phyloP scores from a whole-genome alignment of 2,113 vertebrate genomes.

The Bothrops jararaca region DNA sequence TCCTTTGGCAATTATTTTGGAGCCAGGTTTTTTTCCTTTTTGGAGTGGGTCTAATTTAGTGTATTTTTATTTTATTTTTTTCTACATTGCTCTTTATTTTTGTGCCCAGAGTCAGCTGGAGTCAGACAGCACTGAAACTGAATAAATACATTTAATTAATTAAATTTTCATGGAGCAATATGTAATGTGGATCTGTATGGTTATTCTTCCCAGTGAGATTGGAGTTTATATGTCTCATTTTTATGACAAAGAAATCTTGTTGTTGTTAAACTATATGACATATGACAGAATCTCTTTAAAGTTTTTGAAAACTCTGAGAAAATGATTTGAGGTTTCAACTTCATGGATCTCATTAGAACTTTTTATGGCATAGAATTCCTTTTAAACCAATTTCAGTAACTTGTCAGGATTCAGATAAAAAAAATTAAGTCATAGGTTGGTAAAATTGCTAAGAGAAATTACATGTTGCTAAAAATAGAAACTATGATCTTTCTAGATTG shows the following conservation, averaged over 20 bases:
- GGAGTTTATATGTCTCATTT: neutral
- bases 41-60: neutral
- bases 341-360: neutral
- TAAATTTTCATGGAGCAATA: neutral
- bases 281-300: neutral
- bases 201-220: neutral
- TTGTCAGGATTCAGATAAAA: neutral
- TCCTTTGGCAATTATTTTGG: neutral
- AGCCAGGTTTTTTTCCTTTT: neutral
- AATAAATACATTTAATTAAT: neutral
- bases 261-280: neutral
- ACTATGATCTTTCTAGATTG: neutral
- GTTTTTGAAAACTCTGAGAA: neutral
- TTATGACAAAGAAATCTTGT: neutral
- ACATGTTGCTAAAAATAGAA: neutral
- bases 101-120: neutral
- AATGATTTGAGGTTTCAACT: neutral
- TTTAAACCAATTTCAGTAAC: neutral
- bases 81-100: neutral
- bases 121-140: neutral
- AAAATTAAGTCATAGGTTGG: neutral
- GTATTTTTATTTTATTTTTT: neutral
- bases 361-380: neutral
- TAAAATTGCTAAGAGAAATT: neutral
- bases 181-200: neutral